Evolutionary conservation across 2,113 vertebrate species (phyloP).

Genomic region (Pterophyllum scalare): DNA sequence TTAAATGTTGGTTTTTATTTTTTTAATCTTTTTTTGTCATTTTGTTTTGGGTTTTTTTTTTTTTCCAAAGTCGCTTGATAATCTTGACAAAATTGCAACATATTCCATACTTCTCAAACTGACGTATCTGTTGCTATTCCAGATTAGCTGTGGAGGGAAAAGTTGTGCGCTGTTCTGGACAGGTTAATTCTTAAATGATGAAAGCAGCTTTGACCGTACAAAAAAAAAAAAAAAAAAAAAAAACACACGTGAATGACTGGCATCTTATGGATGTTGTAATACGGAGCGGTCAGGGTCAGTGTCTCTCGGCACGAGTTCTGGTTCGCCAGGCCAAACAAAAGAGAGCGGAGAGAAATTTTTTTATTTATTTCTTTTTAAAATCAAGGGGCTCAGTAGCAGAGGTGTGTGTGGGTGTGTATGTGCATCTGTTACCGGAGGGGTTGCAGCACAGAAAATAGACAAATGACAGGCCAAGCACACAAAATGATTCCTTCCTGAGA

Average conservation of each 20-base stretch:
- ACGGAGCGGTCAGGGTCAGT: constrained; percentile 32
- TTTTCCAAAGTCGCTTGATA: constrained; percentile 78
- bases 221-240: constrained; percentile 48
- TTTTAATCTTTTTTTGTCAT: constrained; percentile 58
- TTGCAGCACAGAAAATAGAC: constrained; percentile 72
- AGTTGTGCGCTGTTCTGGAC: constrained; percentile 75
- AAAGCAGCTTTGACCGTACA: constrained; percentile 77
- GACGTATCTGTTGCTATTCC: constrained; percentile 68
- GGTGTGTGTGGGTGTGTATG: constrained; percentile 61
- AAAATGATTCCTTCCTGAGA: constrained; percentile 83
- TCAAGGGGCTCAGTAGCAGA: constrained; percentile 77
- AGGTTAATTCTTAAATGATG: constrained; percentile 71
- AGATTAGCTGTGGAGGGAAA: constrained; percentile 75
- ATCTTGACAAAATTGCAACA: constrained; percentile 81
- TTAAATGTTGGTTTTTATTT: constrained; percentile 83
- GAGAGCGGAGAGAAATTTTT: constrained; percentile 37
- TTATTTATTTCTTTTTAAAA: background rate
- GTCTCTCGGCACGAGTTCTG: constrained; percentile 64
- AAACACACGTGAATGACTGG: constrained; percentile 56
- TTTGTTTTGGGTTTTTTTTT: constrained; percentile 52
- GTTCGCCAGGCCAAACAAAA: constrained; percentile 48
- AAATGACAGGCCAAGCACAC: constrained; percentile 76
- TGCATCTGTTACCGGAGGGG: constrained; percentile 58
- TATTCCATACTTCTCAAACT: constrained; percentile 78
- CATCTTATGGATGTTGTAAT: constrained; percentile 52